These are phyloP conservation scores for Chrosomus eos DNA, from an alignment of 2,797 vertebrate species.

Conservation along the genomic window DNA sequence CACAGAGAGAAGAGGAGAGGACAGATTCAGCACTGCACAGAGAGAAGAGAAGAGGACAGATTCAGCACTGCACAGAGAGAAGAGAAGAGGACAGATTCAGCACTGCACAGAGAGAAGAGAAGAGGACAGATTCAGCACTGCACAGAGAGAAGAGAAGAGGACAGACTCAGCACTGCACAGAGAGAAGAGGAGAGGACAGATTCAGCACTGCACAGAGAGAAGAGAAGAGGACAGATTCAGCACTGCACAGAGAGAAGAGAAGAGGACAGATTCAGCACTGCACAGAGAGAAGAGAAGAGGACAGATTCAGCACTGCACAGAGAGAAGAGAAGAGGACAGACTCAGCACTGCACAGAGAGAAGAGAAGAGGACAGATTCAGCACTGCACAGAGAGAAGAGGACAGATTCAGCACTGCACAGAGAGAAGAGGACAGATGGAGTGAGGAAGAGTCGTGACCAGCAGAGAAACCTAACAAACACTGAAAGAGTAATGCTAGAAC, in stretches of 20 bases:
- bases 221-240: slow-evolving; percentile 87
- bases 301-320: slow-evolving; percentile 88
- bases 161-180: slow-evolving; percentile 88
- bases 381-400: slow-evolving; percentile 73
- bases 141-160: neutral
- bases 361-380: slow-evolving; percentile 87
- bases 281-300: neutral
- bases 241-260: slow-evolving; percentile 73
- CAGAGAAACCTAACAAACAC: neutral
- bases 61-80: slow-evolving; percentile 83
- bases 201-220: slow-evolving; percentile 83
- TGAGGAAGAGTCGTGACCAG: neutral
- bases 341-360: slow-evolving; percentile 83
- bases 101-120: slow-evolving; percentile 73
- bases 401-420: slow-evolving; percentile 86
- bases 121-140: slow-evolving; percentile 94
- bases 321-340: slow-evolving; percentile 70
- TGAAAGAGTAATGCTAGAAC: neutral
- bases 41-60: slow-evolving; percentile 70
- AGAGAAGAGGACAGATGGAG: neutral
- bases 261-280: slow-evolving; percentile 94
- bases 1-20: neutral
- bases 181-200: slow-evolving; percentile 70
- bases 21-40: slow-evolving; percentile 88
- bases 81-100: slow-evolving; percentile 87